Evolutionary conservation across 2,797 vertebrate species (phyloP).

Genomic region (Chaetophractus vellerosus): DNA sequence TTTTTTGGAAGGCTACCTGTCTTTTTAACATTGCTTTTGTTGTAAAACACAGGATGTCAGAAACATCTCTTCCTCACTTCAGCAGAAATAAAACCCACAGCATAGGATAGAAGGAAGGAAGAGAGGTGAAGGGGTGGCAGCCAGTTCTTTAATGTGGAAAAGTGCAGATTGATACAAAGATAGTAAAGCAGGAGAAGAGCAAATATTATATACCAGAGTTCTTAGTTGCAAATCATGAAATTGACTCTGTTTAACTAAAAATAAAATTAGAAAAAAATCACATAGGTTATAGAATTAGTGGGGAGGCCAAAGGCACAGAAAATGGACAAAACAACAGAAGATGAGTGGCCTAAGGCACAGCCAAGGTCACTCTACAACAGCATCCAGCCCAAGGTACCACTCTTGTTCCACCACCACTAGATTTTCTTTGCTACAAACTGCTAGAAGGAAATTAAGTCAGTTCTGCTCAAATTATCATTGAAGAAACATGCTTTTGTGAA

Average conservation of each 20-base stretch:
- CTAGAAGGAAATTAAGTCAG: neutral
- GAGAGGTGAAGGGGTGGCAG: neutral
- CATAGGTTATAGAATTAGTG: neutral
- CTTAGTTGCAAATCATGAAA: slow-evolving; percentile 39
- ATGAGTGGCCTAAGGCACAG: neutral
- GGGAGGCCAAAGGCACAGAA: neutral
- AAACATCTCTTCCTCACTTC: neutral
- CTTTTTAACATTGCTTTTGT: slow-evolving; percentile 48
- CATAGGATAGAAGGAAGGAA: neutral
- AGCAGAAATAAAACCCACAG: neutral
- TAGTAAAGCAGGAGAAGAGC: slow-evolving; percentile 1
- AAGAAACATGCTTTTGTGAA: slow-evolving; percentile 17
- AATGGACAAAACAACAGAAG: neutral
- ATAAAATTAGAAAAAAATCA: slow-evolving; percentile 2
- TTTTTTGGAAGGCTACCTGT: too few species aligned
- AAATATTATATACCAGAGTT: neutral
- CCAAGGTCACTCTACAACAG: neutral
- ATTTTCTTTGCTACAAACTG: neutral
- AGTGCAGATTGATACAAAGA: neutral
- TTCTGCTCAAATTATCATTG: neutral
- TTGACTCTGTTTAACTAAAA: slow-evolving; percentile 23
- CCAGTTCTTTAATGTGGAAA: slow-evolving; percentile 1
- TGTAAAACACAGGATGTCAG: slow-evolving; percentile 29
- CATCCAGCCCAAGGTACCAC: neutral
- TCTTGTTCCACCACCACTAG: neutral